Evolutionary conservation across 1,140 invertebrate species (phyloP), one percentile per base, ranked within the genome.

Genomic region (Procambarus clarkii): DNA sequence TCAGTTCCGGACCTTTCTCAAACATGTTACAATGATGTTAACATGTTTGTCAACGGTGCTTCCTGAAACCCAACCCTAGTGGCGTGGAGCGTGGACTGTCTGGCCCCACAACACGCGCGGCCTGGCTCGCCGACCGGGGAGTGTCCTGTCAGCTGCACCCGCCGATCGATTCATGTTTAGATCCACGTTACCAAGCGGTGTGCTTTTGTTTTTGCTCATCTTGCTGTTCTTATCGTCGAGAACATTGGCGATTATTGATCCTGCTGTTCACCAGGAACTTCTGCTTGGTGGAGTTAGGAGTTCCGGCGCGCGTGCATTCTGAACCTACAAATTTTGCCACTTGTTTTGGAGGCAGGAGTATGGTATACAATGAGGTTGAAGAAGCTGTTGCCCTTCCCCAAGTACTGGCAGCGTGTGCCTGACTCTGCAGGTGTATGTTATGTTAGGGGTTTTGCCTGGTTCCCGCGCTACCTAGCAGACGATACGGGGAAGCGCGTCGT

Each of bases 381-480:
- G 69, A 11, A 11, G 18, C 11, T 34, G 24, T 34, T 7, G 69
- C n/a, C 4, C 69, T 69, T 69, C 21, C 5, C n/a, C n/a, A 34
- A 34, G 7, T 34, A 34, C 69, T 60, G 80, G 8, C 24, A 82
- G 46, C 3, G 9, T 82, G 13, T 82, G 21, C 2, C 60, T 54
- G 21, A n/a, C 4, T 48, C 77, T 18, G 45, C 45, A 79, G 45
- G 21, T 46, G 80, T 58, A 58, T 45, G 74, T 54, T 34, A 34
- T 18, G 74, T 50, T 48, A 58, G 13, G 34, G 79, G 76, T 50
- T n/a, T 48, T 77, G 50, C 85, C 54, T 44, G 85, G 48, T 87
- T 87, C 85, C 85, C 85, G 85, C 85, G 85, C 85, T 71, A 87
- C 74, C 85, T 87, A 87, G 85, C 85, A 87, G 85, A 87, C 85